phyloP scores from a whole-genome alignment of 2,797 vertebrate species.

The Clamator glandarius region DNA sequence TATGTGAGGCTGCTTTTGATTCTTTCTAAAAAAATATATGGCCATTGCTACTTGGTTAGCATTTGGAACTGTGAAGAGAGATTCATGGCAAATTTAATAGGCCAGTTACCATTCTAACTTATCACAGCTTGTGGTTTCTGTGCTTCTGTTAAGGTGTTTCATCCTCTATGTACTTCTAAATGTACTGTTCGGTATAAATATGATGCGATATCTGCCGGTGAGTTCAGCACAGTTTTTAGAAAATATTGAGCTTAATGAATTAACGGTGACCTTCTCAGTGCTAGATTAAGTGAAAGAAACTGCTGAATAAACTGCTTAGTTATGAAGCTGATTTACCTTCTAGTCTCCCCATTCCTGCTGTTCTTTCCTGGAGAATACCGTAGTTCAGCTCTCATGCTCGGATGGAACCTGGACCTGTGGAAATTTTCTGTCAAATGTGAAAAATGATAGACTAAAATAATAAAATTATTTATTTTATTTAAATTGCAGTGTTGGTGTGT shows the following conservation, averaged over 20 bases:
- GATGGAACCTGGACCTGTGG: not conserved
- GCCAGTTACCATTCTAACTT: not conserved
- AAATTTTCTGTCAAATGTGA: not conserved
- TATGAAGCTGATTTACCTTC: not conserved
- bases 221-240: not conserved
- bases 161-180: not conserved
- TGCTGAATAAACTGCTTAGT: not conserved
- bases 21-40: not conserved
- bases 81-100: not conserved
- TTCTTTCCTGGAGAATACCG: not conserved
- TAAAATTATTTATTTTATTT: not conserved
- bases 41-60: not conserved
- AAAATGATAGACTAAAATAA: not conserved
- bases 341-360: not conserved
- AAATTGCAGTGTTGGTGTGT: not conserved
- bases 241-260: not conserved
- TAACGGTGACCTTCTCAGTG: not conserved
- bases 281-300: not conserved
- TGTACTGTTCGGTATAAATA: not conserved
- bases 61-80: not conserved
- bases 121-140: not conserved
- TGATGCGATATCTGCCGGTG: not conserved
- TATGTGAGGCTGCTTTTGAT: rapidly evolving
- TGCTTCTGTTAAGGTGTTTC: not conserved
- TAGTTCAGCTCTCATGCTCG: not conserved